Conservation (phyloP, 2,113 vertebrate species). For the Lamprologus sp. region DNA sequence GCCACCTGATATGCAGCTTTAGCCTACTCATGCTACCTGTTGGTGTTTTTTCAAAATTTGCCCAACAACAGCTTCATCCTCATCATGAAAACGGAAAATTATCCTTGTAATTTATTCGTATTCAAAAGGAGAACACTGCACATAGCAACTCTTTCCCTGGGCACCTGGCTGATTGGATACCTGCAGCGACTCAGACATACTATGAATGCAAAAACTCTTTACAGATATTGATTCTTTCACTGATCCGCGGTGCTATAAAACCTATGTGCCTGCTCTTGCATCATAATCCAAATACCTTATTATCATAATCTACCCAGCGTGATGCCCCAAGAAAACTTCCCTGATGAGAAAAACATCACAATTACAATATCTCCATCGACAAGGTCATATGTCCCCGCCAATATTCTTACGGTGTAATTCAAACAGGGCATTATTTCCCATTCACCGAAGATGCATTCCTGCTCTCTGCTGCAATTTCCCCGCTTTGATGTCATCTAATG, state of each 20-base stretch:
- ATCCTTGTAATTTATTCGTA: neutral
- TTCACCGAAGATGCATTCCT: constrained; percentile 20
- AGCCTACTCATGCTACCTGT: neutral
- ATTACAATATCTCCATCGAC: constrained; percentile 1
- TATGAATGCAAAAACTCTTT: neutral
- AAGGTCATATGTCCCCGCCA: neutral
- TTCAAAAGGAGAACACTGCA: neutral
- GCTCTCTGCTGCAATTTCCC: constrained; percentile 37
- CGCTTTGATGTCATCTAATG: constrained; percentile 56
- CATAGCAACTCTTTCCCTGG: neutral
- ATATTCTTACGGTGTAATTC: constrained; percentile 4
- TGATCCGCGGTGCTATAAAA: neutral
- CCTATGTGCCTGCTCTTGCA: neutral
- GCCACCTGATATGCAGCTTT: neutral
- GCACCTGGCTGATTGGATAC: neutral
- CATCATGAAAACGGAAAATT: neutral
- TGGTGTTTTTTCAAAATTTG: neutral
- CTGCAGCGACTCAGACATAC: neutral
- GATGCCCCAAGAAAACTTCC: neutral
- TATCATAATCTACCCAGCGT: neutral
- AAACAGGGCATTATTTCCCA: constrained; percentile 21
- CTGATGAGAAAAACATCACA: constrained; percentile 10
- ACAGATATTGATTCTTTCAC: neutral
- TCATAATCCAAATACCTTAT: neutral
- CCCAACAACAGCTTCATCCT: neutral